Base-by-base conservation (phyloP, 2,888 invertebrate species). In the Camponotus fellah region DNA sequence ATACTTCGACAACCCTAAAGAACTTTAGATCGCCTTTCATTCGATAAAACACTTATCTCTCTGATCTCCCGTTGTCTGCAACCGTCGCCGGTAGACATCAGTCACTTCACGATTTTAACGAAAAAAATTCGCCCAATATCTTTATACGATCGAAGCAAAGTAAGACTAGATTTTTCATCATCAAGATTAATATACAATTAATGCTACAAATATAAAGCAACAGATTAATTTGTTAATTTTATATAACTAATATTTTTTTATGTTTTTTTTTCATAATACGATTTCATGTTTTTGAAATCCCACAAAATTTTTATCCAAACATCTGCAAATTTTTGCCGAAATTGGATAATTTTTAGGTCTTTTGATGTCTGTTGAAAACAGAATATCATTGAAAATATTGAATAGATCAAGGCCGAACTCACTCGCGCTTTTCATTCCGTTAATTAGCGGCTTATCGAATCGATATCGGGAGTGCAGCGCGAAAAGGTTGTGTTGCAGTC, bases 21-120 rank as follows among this genome's bases (percentile, higher is more conserved):
- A 71, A n/a, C 32, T 58, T 34, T 58, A 56, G 40, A 43, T 71
- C 46, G 74, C 43, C 75, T 74, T 74, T 46, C 46, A 46, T 79
- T 60, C 79, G 46, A 79, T 79, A 72, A 72, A 74, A 74, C 79
- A 74, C 79, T 79, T 79, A 79, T 60, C 75, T 17, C 46, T 46
- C 53, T 32, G 40, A 77, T 72, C 72, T 37, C 60, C 26, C 26
- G 26, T 49, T 17, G 12, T 43, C 12, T 34, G 69, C 32, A 53
- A 65, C 14, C 34, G 12, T 26, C 56, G 40, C 6, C 37, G n/a
- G 26, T 56, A 58, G 58, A 34, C n/a, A 58, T 10, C 12, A 10
- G 12, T 60, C 58, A 46, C 40, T 79, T 74, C 2, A 9, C 26
- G 21, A 58, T 21, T 58, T 58, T 32, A 37, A 56, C 68, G 46